Percentiles rank a stretch among this genome's conserved stretches.
Conservation (phyloP, 2,797 vertebrate genomes). For the Valencia hispanica region DNA sequence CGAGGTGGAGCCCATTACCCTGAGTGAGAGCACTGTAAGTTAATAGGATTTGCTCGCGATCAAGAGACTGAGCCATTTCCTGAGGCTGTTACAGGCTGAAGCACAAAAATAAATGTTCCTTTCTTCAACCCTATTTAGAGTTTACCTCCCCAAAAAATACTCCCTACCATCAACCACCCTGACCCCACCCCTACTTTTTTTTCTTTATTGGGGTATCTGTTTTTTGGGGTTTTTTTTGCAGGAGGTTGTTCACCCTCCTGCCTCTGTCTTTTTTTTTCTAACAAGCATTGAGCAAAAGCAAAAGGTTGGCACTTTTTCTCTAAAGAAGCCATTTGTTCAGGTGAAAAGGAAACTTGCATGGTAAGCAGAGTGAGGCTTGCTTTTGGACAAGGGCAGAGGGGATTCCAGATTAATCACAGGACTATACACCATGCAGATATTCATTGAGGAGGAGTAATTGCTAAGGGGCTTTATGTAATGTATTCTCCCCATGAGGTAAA, state of each 20-base stretch:
- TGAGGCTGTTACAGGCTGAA: constrained; percentile 79
- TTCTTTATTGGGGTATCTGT: constrained; percentile 72
- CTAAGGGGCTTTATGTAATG: constrained; percentile 76
- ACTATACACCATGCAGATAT: constrained; percentile 71
- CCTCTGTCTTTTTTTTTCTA: constrained; percentile 15
- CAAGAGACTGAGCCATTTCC: constrained; percentile 81
- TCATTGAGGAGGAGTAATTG: constrained; percentile 79
- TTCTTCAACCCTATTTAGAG: constrained; percentile 77
- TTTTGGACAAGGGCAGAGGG: constrained; percentile 66
- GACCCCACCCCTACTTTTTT: constrained; percentile 54
- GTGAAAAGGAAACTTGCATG: constrained; percentile 79
- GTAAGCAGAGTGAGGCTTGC: constrained; percentile 72
- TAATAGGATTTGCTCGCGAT: constrained; percentile 82
- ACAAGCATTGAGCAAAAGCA: constrained; percentile 74
- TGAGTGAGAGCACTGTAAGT: constrained; percentile 81
- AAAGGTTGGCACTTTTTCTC: constrained; percentile 82
- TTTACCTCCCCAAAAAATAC: constrained; percentile 31
- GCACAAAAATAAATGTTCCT: constrained; percentile 84
- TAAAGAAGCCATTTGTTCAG: constrained; percentile 82
- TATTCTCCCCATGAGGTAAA: constrained; percentile 78
- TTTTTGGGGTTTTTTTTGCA: constrained; percentile 74
- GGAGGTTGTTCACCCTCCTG: constrained; percentile 49
- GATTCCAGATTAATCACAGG: constrained; percentile 79
- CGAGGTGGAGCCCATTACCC: constrained; percentile 80
- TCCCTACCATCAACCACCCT: constrained; percentile 45